Conservation (phyloP, 2,888 invertebrate genomes). For the Sacculina carcini region DNA sequence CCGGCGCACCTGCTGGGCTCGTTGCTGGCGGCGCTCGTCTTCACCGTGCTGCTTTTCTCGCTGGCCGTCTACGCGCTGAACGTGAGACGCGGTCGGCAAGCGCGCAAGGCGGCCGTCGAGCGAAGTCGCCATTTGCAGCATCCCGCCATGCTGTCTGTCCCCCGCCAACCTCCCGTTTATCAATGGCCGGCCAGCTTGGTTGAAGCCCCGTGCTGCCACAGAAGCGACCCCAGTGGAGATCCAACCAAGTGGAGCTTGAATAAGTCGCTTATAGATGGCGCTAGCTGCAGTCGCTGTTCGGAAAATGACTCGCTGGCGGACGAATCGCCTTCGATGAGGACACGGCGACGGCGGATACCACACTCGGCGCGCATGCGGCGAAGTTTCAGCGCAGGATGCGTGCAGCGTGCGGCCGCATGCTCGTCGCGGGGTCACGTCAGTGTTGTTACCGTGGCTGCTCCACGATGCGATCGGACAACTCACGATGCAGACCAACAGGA, state of each 20-base stretch:
- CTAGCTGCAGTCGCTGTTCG: too few species aligned
- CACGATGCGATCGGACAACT: too few species aligned
- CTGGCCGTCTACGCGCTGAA: neutral
- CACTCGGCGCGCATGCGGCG: neutral
- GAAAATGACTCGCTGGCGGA: neutral
- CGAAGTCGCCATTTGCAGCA: too few species aligned
- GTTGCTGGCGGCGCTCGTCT: neutral
- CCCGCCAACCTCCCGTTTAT: too few species aligned
- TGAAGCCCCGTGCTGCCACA: neutral
- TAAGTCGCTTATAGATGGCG: neutral
- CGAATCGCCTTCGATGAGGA: neutral
- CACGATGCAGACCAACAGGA: too few species aligned
- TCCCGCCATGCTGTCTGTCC: too few species aligned
- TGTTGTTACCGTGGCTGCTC: neutral
- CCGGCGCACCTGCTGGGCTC: slow-evolving; percentile 1
- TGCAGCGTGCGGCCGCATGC: neutral
- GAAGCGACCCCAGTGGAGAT: neutral
- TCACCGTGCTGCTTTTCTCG: neutral
- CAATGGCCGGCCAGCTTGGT: too few species aligned
- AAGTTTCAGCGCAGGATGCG: neutral
- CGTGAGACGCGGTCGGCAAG: neutral
- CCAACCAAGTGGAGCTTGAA: too few species aligned
- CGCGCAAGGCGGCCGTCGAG: neutral
- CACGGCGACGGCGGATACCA: neutral
- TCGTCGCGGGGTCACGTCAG: neutral